These are phyloP conservation scores for Bufotes viridis DNA, from an alignment of 2,797 vertebrate genomes.

Conservation along the genomic window DNA sequence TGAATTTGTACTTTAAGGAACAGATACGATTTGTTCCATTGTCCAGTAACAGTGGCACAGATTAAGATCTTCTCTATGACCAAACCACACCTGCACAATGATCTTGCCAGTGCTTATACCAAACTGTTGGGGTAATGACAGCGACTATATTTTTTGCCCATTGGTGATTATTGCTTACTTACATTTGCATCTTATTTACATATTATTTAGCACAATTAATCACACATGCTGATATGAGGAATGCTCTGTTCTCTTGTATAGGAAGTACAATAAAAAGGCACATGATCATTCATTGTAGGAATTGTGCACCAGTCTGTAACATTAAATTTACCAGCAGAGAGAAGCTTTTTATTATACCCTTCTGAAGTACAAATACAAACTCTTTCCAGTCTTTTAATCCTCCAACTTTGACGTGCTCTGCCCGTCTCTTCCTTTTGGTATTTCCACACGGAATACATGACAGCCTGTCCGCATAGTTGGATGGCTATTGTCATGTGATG, in stretches of 20 bases:
- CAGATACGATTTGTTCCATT: not conserved
- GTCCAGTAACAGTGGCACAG: not conserved
- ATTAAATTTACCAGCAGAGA: constrained; percentile 69
- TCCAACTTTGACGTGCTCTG: constrained; percentile 54
- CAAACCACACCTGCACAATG: constrained; percentile 11
- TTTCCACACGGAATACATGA: constrained; percentile 52
- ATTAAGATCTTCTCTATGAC: not conserved
- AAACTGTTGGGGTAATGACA: not conserved
- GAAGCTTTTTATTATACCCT: constrained; percentile 60
- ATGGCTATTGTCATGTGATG: constrained; percentile 47
- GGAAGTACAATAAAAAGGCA: constrained; percentile 88
- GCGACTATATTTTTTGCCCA: constrained; percentile 48
- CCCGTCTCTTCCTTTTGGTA: constrained; percentile 48
- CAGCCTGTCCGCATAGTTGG: constrained; percentile 15
- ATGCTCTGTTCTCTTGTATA: constrained; percentile 78
- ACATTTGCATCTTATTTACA: constrained; percentile 59
- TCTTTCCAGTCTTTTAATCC: constrained; percentile 40
- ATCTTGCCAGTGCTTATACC: constrained; percentile 1
- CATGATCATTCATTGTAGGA: constrained; percentile 79
- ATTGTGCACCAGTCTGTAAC: constrained; percentile 79
- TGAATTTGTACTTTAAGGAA: not conserved
- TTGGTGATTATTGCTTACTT: constrained; percentile 61
- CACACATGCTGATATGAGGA: constrained; percentile 83
- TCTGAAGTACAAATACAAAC: constrained; percentile 15
- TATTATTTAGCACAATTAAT: constrained; percentile 67